Evolutionary conservation across 2,888 invertebrate genomes (phyloP).

Genomic region (Diarsia mendica): DNA sequence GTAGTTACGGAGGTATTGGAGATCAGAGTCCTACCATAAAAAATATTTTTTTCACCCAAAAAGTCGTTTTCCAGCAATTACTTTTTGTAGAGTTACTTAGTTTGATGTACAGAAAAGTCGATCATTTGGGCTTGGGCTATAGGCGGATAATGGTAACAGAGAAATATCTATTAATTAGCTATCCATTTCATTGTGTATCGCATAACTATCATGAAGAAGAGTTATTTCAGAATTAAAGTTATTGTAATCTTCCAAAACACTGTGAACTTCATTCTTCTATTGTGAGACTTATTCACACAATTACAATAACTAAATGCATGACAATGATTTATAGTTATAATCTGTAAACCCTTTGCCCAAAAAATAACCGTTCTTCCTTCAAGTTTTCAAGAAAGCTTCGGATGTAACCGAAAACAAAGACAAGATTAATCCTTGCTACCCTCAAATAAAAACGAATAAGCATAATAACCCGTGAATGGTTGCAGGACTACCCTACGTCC

Average conservation of each 20-base stretch:
- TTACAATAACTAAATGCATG: slow-evolving; percentile 1
- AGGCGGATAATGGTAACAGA: too few relatives aligned
- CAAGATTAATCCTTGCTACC: slow-evolving; percentile 71
- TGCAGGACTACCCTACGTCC: slow-evolving; percentile 71
- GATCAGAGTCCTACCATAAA: too few relatives aligned
- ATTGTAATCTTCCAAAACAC: too few relatives aligned
- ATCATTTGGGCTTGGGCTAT: too few relatives aligned
- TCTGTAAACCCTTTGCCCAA: slow-evolving; percentile 48
- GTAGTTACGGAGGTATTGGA: too few relatives aligned
- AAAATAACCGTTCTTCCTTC: slow-evolving; percentile 43
- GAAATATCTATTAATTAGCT: too few relatives aligned
- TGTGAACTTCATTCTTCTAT: not conserved
- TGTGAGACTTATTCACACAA: not conserved
- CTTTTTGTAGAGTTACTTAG: too few relatives aligned
- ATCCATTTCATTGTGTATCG: too few relatives aligned
- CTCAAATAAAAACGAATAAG: slow-evolving; percentile 84
- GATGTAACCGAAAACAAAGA: slow-evolving; percentile 52
- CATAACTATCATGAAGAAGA: not conserved
- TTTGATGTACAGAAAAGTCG: too few relatives aligned
- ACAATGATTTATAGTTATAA: slow-evolving; percentile 57
- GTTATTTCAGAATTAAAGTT: not conserved
- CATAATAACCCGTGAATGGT: slow-evolving; percentile 88
- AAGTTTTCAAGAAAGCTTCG: slow-evolving; percentile 52
- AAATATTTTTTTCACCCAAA: too few relatives aligned
- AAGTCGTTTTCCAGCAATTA: too few relatives aligned